Evolutionary conservation across 1,140 invertebrate genomes (phyloP), one percentile per base, ranked within the genome.

Genomic region (Dufourea novaeangliae): DNA sequence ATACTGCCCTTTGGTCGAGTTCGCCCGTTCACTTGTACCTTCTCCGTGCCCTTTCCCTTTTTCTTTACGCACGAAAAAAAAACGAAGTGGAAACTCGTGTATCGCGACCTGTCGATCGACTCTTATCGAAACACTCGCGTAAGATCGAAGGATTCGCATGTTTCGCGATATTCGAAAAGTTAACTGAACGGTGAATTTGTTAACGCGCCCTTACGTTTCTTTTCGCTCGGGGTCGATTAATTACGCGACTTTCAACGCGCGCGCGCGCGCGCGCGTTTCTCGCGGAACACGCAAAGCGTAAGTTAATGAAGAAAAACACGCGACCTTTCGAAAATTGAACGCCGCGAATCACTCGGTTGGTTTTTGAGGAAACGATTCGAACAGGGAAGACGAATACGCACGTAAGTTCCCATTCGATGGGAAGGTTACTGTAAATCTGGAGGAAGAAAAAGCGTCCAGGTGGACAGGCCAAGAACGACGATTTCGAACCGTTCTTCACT

Each of bases 231-330:
- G 34, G 22, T 54, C 22, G 66, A 56, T 74, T 80, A 82, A 82
- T 82, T 80, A 82, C 29, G 5, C 69, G 41, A 80, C 64, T 59
- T 27, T 22, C 12, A 67, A n/a, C 37, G 32, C 62, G 67, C 52
- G 72, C 71, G n/a, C 59, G 34, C n/a, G 52, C n/a, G n/a, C 52
- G 52, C 25, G 3, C 25, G 6, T 52, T 17, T 59, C 29, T 44
- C 54, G 20, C 4, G 37, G 12, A 46, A 59, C 69, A 61, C 46
- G 69, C 69, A 34, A 71, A 61, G 10, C 12, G n/a, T 63, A 50
- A 67, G 80, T 79, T 74, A 84, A 67, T 59, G 14, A 20, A 61
- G 44, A 29, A 77, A 56, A 46, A 67, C 82, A 84, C 80, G 71
- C 74, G 61, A 79, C 12, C 50, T 29, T 27, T 63, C 37, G 37